Percentiles rank a stretch among this genome's conserved stretches.
Evolutionary conservation across 2,797 vertebrate genomes (phyloP).

Genomic region (Sebastes itinus): DNA sequence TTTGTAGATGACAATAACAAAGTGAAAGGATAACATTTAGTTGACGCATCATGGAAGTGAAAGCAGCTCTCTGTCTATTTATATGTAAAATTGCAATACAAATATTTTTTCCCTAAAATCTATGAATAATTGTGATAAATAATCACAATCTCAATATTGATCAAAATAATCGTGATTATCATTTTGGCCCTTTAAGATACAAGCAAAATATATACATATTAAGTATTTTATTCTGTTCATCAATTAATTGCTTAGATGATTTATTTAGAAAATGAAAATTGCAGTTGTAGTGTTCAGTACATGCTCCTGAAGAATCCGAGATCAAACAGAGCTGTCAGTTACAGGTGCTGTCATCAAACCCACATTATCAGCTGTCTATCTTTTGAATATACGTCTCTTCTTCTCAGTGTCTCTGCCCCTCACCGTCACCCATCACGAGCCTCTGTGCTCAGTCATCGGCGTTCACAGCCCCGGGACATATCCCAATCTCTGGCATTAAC

Average conservation of each 20-base stretch:
- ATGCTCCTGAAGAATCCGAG: background rate
- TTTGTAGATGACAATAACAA: too few relatives aligned
- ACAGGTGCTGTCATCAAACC: background rate
- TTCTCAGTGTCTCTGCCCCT: background rate
- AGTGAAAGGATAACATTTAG: too few relatives aligned
- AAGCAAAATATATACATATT: background rate
- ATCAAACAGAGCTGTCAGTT: background rate
- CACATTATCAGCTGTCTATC: background rate
- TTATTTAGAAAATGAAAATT: background rate
- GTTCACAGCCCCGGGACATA: constrained; percentile 56
- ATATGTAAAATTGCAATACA: accelerated
- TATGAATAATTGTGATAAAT: too few relatives aligned
- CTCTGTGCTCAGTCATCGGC: constrained; percentile 15
- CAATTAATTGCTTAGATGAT: background rate
- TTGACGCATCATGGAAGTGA: too few relatives aligned
- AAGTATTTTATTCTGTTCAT: background rate
- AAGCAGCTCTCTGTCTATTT: too few relatives aligned
- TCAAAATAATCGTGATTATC: too few relatives aligned
- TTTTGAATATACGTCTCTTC: background rate
- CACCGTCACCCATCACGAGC: background rate
- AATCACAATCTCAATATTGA: too few relatives aligned
- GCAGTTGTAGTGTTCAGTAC: background rate
- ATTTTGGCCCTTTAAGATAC: background rate
- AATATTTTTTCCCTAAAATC: too few relatives aligned
- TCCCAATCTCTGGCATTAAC: constrained; percentile 62